Conservation (phyloP, 1,140 invertebrate species). For the Cotesia typhae region DNA sequence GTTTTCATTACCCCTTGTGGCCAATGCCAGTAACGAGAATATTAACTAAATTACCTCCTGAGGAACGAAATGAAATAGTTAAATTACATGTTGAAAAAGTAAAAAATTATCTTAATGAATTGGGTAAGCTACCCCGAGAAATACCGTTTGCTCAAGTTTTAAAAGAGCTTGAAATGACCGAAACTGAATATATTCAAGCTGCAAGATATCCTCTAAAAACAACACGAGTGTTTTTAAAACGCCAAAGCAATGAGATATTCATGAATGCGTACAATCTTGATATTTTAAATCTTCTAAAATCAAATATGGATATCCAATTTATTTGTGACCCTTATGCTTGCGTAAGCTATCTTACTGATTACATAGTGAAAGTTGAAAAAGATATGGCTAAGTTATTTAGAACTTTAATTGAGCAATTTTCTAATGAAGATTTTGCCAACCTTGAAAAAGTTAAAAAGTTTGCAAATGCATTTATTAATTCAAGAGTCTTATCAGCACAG, state of each 20-base stretch:
- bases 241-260: neutral
- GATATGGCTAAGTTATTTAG: slow-evolving; percentile 1
- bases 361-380: neutral
- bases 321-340: neutral
- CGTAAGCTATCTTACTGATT: neutral
- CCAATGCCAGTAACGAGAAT: neutral
- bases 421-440: neutral
- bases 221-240: too few species aligned
- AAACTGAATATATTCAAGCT: too few species aligned
- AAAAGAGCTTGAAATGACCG: too few species aligned
- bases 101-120: neutral
- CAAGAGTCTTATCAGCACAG: neutral
- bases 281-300: neutral
- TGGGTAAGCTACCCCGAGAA: too few species aligned
- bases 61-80: neutral
- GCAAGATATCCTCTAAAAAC: too few species aligned
- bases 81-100: neutral
- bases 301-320: neutral
- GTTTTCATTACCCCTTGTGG: slow-evolving; percentile 7
- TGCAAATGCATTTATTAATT: slow-evolving; percentile 16
- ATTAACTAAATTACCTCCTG: neutral
- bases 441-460: slow-evolving; percentile 10
- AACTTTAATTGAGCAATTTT: slow-evolving; percentile 3
- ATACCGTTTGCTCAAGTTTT: too few species aligned
- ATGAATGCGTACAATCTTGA: neutral